Evolutionary conservation across 2,797 vertebrate genomes (phyloP), one percentile per base, ranked within the genome.

Genomic region (Bovichtus diacanthus): DNA sequence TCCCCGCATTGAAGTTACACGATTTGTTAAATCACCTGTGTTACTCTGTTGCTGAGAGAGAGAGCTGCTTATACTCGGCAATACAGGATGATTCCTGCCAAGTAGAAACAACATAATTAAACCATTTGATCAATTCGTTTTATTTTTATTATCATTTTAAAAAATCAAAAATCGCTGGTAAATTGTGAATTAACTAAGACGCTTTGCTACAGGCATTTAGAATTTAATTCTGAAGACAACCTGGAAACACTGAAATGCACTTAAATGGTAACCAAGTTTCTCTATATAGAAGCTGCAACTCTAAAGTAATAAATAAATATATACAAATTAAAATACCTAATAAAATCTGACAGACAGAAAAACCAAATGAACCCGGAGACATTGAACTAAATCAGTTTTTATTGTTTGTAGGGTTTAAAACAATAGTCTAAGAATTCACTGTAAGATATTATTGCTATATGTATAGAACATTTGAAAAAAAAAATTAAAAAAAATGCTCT

Each of bases 71-170:
- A 29, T 19, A 15, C 61, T 56, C 4, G 58, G 47, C 5, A 25
- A 39, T 1, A 67, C 68, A 6, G 85, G 87, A 43, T 49, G 72
- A 80, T 93, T 91, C 86, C 95, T 96, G 89, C 83, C 70, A 70
- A 78, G 61, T 4, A 81, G n/a, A 88, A 70, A 85, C 41, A 74
- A 54, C 23, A 70, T 3, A 7, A 54, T 61, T 62, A 44, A 72
- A 65, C 6, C 27, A 25, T 21, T 3, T 3, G 3, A 19, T 58
- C 3, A 10, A 1, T 19, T 39, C 0, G 13, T 9, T 41, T n/a
- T n/a, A n/a, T n/a, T n/a, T 19, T 27, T 19, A 2, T 2, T 34
- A 23, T 23, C 9, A 23, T n/a, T n/a, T n/a, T n/a, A n/a, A n/a
- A n/a, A n/a, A n/a, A n/a, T n/a, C n/a, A n/a, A n/a, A n/a, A n/a